These are phyloP conservation scores for Barbus barbus DNA, from an alignment of 2,113 vertebrate species.

Conservation along the genomic window DNA sequence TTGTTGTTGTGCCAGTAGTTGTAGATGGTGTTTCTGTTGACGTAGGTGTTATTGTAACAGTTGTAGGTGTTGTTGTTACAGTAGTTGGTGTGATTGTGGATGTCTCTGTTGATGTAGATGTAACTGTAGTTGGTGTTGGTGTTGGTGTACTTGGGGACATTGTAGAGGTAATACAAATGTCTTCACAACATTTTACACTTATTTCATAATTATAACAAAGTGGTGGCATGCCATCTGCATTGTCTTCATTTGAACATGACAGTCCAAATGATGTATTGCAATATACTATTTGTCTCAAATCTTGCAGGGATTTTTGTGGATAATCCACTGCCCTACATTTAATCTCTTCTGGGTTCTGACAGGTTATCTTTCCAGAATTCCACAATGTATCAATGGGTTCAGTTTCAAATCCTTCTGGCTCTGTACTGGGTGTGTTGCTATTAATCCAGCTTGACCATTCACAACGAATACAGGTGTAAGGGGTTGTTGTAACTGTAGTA, in stretches of 20 bases:
- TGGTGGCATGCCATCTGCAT: neutral
- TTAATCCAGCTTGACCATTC: conserved; percentile 22
- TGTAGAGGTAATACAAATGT: too few relatives aligned
- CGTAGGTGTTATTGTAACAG: neutral
- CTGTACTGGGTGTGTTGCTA: neutral
- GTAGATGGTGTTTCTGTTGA: neutral
- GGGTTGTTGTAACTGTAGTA: neutral
- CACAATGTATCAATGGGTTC: neutral
- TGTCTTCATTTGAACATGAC: conserved; percentile 16
- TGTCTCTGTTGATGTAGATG: neutral
- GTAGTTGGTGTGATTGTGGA: neutral
- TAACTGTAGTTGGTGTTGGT: neutral
- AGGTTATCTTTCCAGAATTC: neutral
- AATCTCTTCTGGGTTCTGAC: neutral
- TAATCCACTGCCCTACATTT: conserved; percentile 26
- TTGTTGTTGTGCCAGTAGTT: neutral
- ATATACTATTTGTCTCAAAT: accelerated
- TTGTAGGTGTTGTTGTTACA: neutral
- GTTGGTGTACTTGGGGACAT: neutral
- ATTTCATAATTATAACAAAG: conserved; percentile 18
- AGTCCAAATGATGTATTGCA: conserved; percentile 23
- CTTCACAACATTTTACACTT: neutral
- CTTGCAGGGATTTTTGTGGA: neutral
- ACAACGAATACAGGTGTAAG: too few relatives aligned
- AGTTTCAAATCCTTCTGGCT: neutral